Percentiles rank a stretch among this genome's conserved stretches.
These are phyloP conservation scores for Mythimna impura DNA, from an alignment of 2,888 invertebrate species.

Conservation along the genomic window DNA sequence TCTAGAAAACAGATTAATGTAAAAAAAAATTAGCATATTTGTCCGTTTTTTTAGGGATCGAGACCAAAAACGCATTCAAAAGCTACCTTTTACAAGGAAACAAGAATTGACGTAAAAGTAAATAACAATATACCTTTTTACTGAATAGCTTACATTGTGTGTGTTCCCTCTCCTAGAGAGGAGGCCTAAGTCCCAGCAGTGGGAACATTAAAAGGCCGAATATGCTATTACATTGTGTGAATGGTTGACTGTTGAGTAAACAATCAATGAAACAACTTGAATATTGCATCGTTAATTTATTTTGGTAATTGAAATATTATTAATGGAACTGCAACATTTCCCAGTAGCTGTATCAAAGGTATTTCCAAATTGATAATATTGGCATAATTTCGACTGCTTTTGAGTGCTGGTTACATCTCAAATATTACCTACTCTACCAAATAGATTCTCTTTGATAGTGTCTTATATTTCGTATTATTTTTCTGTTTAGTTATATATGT, in stretches of 20 bases:
- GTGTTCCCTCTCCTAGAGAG: too few relatives aligned
- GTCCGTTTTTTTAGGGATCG: not conserved
- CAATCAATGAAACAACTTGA: not conserved
- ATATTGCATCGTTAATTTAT: not conserved
- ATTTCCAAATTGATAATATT: not conserved
- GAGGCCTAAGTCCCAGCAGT: too few relatives aligned
- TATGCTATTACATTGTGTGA: too few relatives aligned
- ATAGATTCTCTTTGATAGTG: not conserved
- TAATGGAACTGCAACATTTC: slow-evolving; percentile 7
- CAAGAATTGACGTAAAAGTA: too few relatives aligned
- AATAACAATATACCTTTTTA: too few relatives aligned
- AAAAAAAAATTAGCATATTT: not conserved
- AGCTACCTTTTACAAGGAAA: not conserved
- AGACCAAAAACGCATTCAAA: not conserved
- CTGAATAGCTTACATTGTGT: not conserved
- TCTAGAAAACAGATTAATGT: slow-evolving; percentile 81
- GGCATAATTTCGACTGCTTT: not conserved
- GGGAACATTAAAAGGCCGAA: too few relatives aligned
- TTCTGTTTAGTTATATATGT: not conserved
- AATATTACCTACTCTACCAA: not conserved
- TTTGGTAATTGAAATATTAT: not conserved
- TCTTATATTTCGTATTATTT: not conserved
- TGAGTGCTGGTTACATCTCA: not conserved
- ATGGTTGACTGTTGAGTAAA: not conserved
- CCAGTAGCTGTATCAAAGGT: not conserved